Evolutionary conservation across 2,888 invertebrate genomes (phyloP).

Genomic region (Lasioglossum marginatum): DNA sequence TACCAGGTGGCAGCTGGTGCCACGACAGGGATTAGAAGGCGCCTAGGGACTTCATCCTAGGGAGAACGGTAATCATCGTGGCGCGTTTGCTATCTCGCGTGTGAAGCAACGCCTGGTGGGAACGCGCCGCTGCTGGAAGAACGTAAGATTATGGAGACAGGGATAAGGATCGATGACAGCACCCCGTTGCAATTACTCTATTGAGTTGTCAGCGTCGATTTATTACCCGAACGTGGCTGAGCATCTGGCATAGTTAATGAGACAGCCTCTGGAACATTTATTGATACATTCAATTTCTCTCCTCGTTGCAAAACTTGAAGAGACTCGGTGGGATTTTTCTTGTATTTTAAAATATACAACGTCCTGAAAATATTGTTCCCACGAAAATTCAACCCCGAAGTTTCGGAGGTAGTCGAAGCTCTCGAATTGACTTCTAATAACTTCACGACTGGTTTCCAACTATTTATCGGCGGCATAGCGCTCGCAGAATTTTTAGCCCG

Average conservation of each 20-base stretch:
- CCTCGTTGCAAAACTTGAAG: neutral
- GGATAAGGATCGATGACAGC: conserved; percentile 26
- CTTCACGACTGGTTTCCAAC: neutral
- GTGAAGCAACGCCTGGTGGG: conserved; percentile 13
- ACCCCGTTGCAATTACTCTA: conserved; percentile 11
- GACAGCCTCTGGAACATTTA: neutral
- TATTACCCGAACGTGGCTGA: neutral
- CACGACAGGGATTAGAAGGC: neutral
- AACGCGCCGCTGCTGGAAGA: conserved; percentile 14
- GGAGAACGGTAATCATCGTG: conserved; percentile 1
- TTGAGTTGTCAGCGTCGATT: conserved; percentile 30
- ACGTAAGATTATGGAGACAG: conserved; percentile 5
- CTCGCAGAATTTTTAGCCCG: neutral
- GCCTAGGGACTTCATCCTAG: conserved; percentile 20
- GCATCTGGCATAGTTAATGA: conserved; percentile 3
- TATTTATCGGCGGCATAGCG: neutral
- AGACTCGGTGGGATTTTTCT: neutral
- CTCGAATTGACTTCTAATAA: neutral
- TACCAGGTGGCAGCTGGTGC: conserved; percentile 9
- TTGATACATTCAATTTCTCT: neutral
- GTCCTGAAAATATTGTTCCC: neutral
- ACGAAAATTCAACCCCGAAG: neutral
- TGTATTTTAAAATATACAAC: neutral
- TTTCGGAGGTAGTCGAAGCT: neutral
- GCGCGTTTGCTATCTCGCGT: neutral